Conservation (phyloP, 2,888 invertebrate genomes). For the Oconnorella tubifera region DNA sequence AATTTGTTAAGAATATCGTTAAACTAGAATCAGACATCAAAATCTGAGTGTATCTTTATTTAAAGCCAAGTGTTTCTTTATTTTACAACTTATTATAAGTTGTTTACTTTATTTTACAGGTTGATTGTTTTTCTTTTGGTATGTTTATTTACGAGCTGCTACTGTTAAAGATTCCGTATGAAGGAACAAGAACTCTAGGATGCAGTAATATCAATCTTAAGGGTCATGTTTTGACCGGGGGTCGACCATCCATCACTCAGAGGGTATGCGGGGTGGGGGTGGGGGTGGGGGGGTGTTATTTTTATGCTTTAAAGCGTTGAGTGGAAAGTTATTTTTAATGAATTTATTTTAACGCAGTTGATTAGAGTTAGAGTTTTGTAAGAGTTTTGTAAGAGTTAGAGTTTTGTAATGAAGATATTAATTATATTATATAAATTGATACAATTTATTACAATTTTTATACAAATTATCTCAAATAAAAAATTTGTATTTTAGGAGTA, state of each 20-base stretch:
- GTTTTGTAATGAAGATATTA: not conserved
- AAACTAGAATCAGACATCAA: no score
- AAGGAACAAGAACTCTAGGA: conserved; percentile 59
- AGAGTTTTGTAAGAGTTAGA: not conserved
- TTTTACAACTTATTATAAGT: no score
- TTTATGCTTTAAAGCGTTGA: not conserved
- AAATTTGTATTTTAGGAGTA: no score
- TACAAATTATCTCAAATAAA: no score
- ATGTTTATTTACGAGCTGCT: conserved; percentile 96
- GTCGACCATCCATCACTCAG: conserved; percentile 80
- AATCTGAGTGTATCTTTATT: no score
- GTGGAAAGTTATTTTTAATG: not conserved
- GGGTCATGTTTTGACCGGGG: conserved; percentile 92
- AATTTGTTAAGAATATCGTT: no score
- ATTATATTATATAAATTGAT: no score
- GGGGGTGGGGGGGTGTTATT: not conserved
- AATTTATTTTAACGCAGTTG: not conserved
- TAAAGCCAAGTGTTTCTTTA: no score
- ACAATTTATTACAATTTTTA: no score
- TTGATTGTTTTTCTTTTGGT: conserved; percentile 97
- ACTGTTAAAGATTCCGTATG: conserved; percentile 84
- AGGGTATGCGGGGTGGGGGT: no score
- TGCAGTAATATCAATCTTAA: conserved; percentile 83
- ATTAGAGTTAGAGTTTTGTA: not conserved
- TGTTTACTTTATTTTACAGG: no score